Evolutionary conservation across 2,888 invertebrate species (phyloP).

Genomic region (Ditula angustiorana): DNA sequence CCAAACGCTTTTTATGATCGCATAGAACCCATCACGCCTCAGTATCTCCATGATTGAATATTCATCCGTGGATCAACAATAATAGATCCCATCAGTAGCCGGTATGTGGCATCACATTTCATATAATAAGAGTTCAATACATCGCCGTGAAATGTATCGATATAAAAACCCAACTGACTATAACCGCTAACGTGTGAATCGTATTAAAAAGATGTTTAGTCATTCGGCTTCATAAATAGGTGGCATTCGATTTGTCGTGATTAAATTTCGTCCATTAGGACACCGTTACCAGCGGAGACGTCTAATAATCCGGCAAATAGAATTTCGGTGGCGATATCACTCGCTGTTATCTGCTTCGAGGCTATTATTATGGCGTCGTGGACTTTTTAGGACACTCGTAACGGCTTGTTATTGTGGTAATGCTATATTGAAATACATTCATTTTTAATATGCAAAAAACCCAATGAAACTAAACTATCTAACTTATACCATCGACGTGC

Average conservation of each 20-base stretch:
- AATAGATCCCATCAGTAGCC: constrained; percentile 81
- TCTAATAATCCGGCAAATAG: constrained; percentile 76
- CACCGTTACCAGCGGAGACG: constrained; percentile 77
- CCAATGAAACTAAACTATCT: too few relatives aligned
- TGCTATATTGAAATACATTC: not conserved
- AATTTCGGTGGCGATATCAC: constrained; percentile 67
- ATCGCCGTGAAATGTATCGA: constrained; percentile 84
- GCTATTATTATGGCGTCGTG: constrained; percentile 32
- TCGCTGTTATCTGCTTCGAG: constrained; percentile 56
- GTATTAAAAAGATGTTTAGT: constrained; percentile 85
- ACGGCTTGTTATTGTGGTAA: constrained; percentile 1
- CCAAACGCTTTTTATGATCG: constrained; percentile 65
- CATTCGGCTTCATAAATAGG: constrained; percentile 84
- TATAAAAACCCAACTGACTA: constrained; percentile 85
- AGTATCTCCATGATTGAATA: constrained; percentile 82
- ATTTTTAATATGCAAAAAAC: not conserved
- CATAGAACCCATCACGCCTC: constrained; percentile 65
- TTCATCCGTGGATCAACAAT: constrained; percentile 84
- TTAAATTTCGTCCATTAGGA: constrained; percentile 83
- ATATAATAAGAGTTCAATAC: constrained; percentile 84
- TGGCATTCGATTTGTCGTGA: constrained; percentile 85
- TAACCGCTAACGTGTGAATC: constrained; percentile 85
- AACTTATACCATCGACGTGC: too few relatives aligned
- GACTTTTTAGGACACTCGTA: constrained; percentile 11
- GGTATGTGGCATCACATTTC: constrained; percentile 84